Base-by-base conservation (phyloP, 2,797 vertebrate genomes). In the Melanotaenia parkinsoni region DNA sequence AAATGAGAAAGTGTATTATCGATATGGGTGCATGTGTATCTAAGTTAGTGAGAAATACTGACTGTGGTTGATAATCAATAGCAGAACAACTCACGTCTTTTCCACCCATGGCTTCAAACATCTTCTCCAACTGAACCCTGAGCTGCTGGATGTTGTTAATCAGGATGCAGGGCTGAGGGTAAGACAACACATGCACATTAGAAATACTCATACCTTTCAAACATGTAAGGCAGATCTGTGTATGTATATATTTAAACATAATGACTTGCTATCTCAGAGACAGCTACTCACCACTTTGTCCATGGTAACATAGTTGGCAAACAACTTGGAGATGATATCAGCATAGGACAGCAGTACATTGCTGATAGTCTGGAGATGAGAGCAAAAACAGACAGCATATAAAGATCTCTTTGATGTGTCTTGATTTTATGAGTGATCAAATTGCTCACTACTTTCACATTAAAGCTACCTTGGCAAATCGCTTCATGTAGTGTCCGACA, bases 61-160 rank as follows among this genome's bases (percentile, higher is more conserved):
- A n/a, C 6, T 38, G 5, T 11, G 11, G 9, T 3, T 58, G 20
- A 18, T 57, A 24, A 40, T 32, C 5, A 32, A 13, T 5, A 24
- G 33, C 53, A 47, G 43, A 77, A 53, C 35, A 26, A 91, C 96
- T 82, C 75, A 98, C 98, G 70, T 99, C 96, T 92, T 98, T 99
- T 43, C 97, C 97, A 37, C 98, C 97, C 98, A 99, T 99, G 77
- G 98, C 98, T 89, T 99, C 97, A 73, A 99, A 99, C 97, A 99
- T 99, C 93, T 98, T 99, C 93, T 99, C 97, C 0, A 99, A 92
- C 88, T 99, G 98, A 51, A 99, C 98, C 0, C 98, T 94, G 2
- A 99, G 95, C 89, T 99, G 98, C 63, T 99, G 98, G 43, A 99
- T 99, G 90, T 99, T 99, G 91, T 99, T 99, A 91, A 99, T 99